Conservation (phyloP, 1,140 invertebrate genomes). For the Orchestia grillus region DNA sequence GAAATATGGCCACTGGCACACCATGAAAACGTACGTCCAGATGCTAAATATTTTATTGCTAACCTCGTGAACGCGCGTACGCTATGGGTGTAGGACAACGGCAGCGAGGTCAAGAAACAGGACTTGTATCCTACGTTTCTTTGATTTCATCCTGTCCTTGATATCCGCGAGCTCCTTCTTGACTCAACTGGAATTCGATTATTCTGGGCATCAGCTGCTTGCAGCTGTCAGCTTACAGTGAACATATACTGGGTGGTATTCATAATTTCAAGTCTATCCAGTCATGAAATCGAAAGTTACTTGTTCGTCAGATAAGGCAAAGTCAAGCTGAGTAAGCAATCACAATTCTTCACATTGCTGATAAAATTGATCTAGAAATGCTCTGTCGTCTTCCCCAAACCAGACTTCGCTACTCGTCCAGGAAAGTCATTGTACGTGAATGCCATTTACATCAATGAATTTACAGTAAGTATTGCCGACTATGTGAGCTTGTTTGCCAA, state of each 20-base stretch:
- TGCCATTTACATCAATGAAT: too few species aligned
- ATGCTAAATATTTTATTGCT: constrained; percentile 15
- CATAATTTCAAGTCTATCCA: background rate
- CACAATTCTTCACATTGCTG: background rate
- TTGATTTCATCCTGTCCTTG: background rate
- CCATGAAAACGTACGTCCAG: background rate
- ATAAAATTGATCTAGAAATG: background rate
- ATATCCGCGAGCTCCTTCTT: background rate
- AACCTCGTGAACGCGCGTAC: background rate
- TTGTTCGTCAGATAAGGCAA: too few species aligned
- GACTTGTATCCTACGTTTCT: background rate
- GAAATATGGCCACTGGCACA: background rate
- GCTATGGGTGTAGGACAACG: background rate
- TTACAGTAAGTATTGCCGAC: too few species aligned
- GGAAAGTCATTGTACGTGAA: too few species aligned
- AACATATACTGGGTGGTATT: background rate
- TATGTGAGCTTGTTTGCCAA: too few species aligned
- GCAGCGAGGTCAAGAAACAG: background rate
- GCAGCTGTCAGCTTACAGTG: background rate
- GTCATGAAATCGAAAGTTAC: too few species aligned
- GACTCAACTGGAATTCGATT: background rate
- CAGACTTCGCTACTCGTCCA: too few species aligned
- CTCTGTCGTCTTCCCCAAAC: too few species aligned
- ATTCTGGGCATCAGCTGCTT: background rate
- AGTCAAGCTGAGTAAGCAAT: too few species aligned